Base-by-base conservation (phyloP, 2,888 invertebrate genomes). In the Cerastoderma edule region DNA sequence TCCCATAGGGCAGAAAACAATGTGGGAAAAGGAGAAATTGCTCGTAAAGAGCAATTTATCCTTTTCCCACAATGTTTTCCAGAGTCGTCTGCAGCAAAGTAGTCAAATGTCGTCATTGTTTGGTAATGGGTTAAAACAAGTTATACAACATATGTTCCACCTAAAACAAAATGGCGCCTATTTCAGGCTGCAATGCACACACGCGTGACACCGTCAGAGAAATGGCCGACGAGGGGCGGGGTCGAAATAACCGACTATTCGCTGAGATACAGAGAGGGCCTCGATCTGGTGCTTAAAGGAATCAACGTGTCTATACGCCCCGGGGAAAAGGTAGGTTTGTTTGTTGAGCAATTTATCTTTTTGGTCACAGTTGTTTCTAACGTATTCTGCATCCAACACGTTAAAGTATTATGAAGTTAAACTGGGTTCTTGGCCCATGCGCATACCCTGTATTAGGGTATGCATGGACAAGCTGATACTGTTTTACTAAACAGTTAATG, bases 311-410 rank as follows among this genome's bases (percentile, higher is more conserved):
- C 63, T n/a, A 39, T 78, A n/a, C 53, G 64, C 13, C 70, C 73
- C 10, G 78, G 78, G 10, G 73, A 78, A 64, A 78, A 78, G 78
- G 78, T 78, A 48, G 57, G 27, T 66, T 28, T 27, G 4, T 16
- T 44, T 44, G 8, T 39, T 39, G 8, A 8, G 8, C 39, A 39
- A 39, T 10, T 10, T 8, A 39, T 10, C 16, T 10, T 10, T 10
- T 16, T 39, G 16, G 8, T 39, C 8, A 10, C 39, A 10, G 16
- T 39, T 10, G 16, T 8, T 39, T 10, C 16, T 39, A 16, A 39
- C 8, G 39, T 8, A 39, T 10, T 10, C 39, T 39, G 8, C 16
- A 39, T 39, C 8, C 39, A 39, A 8, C 10, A 10, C 39, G 16
- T 39, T 39, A 10, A 39, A 10, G 8, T 39, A 39, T 10, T 16